These are phyloP conservation scores for Eubasilissa regina DNA, from an alignment of 1,140 invertebrate genomes.

Conservation along the genomic window DNA sequence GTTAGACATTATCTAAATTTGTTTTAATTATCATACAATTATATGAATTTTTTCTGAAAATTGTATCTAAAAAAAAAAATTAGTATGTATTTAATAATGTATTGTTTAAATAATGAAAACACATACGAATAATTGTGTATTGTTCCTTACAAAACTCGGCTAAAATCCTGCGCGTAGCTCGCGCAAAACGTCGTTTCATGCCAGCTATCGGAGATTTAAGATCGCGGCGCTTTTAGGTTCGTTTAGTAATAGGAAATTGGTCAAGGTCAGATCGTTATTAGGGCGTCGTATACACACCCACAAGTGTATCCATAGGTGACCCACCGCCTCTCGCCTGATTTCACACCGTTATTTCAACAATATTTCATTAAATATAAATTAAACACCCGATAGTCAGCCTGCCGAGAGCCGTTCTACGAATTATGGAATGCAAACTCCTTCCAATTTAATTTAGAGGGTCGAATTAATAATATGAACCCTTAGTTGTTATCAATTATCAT, in stretches of 20 bases:
- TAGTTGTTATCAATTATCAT: too few species aligned
- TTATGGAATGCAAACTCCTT: slow-evolving; percentile 8
- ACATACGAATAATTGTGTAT: too few species aligned
- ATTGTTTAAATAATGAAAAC: not conserved
- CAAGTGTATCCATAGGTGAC: not conserved
- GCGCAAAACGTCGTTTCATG: not conserved
- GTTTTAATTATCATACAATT: too few species aligned
- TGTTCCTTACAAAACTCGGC: too few species aligned
- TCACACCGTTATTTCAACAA: not conserved
- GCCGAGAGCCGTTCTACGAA: not conserved
- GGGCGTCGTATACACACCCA: not conserved
- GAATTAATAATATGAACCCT: not conserved
- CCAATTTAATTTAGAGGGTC: not conserved
- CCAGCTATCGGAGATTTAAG: not conserved
- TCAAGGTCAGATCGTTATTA: slow-evolving; percentile 8
- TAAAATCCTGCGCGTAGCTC: not conserved
- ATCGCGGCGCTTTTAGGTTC: not conserved
- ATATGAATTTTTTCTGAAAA: too few species aligned
- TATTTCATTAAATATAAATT: too few species aligned
- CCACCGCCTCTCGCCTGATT: not conserved
- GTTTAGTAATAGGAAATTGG: not conserved
- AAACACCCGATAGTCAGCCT: not conserved
- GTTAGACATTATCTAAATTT: too few species aligned
- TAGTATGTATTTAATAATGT: not conserved
- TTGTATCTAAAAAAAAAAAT: too few species aligned